Evolutionary conservation across 2,888 invertebrate species (phyloP).

Genomic region (Drosophila borealis): DNA sequence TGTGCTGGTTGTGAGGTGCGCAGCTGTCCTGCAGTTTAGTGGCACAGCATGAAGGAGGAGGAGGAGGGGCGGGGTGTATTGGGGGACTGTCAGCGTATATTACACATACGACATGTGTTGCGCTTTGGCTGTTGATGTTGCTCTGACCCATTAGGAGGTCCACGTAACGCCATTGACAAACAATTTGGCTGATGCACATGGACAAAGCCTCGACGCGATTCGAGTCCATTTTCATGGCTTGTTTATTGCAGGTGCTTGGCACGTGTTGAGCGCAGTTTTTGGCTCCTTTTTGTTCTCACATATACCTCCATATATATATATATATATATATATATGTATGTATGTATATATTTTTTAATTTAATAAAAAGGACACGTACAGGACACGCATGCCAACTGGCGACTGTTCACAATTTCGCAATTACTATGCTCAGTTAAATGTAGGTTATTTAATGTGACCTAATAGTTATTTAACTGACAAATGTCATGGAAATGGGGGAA

Average conservation of each 20-base stretch:
- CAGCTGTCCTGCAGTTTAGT: conserved; percentile 4
- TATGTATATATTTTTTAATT: conserved; percentile 55
- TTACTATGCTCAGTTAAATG: conserved; percentile 71
- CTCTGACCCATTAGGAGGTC: conserved; percentile 46
- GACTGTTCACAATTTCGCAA: conserved; percentile 45
- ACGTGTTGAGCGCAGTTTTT: conserved; percentile 41
- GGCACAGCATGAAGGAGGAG: not conserved
- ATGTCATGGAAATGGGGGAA: conserved; percentile 27
- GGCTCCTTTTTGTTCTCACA: not conserved
- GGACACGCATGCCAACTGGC: conserved; percentile 40
- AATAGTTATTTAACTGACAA: conserved; percentile 56
- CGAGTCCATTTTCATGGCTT: conserved; percentile 37
- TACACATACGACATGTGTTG: conserved; percentile 77
- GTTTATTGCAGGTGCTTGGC: conserved; percentile 36
- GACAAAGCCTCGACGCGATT: conserved; percentile 23
- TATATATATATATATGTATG: not conserved
- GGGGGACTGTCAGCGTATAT: conserved; percentile 41
- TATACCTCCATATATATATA: not conserved
- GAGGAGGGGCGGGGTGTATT: not conserved
- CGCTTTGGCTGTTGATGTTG: conserved; percentile 27
- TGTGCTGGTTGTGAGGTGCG: not conserved
- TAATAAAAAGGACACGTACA: conserved; percentile 67
- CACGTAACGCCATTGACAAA: conserved; percentile 58
- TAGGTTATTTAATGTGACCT: conserved; percentile 56
- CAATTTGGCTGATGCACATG: conserved; percentile 69